Percentiles rank a stretch among this genome's conserved stretches.
phyloP scores from a whole-genome alignment of 2,888 invertebrate genomes.

The Agriotes lineatus region DNA sequence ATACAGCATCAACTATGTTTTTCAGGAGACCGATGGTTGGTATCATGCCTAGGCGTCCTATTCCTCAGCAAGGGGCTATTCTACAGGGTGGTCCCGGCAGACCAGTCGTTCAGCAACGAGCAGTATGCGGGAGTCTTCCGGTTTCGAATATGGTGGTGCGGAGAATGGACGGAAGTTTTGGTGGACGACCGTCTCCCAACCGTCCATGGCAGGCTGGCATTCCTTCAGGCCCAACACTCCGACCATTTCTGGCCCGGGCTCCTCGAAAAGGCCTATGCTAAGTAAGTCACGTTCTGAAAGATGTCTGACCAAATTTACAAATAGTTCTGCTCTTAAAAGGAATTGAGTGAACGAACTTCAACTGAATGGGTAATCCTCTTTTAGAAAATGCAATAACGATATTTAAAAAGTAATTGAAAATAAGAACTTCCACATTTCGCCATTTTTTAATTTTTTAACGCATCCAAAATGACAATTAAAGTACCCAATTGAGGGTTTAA shows the following conservation, averaged over 20 bases:
- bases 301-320: no score
- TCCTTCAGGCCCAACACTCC: conserved; percentile 83
- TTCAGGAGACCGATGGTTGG: conserved; percentile 90
- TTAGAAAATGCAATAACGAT: no score
- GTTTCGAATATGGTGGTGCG: conserved; percentile 94
- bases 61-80: conserved; percentile 89
- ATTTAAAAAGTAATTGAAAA: no score
- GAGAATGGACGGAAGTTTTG: conserved; percentile 90
- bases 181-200: conserved; percentile 92
- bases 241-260: conserved; percentile 92
- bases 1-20: no score
- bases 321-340: no score
- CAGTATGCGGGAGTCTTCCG: conserved; percentile 86
- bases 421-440: no score
- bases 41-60: conserved; percentile 87
- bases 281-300: conserved; percentile 69
- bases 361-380: no score
- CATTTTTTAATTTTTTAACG: no score
- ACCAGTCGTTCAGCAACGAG: conserved; percentile 81
- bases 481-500: no score
- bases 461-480: no score
- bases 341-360: no score
- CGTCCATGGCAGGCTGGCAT: conserved; percentile 87
- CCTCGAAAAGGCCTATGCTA: conserved; percentile 93
- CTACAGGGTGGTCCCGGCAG: conserved; percentile 91